Conservation (phyloP, 2,797 vertebrate genomes). For the Pagetopsis macropterus region DNA sequence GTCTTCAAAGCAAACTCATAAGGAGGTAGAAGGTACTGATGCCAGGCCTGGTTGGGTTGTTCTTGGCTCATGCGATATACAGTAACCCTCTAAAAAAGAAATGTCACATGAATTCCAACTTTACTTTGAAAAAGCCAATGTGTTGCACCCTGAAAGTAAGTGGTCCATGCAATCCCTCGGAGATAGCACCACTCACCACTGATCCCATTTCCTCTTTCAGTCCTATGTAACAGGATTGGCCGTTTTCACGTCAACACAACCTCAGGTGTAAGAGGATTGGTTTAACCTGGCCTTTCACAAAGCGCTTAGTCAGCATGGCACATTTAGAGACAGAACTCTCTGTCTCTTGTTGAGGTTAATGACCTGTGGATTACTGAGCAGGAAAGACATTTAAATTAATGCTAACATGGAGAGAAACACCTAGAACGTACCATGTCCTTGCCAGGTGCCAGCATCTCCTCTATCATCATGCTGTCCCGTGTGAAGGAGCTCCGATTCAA, state of each 20-base stretch:
- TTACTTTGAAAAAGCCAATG: conserved; percentile 9
- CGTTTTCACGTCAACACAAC: conserved; percentile 29
- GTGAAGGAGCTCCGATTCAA: conserved; percentile 96
- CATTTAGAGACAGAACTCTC: conserved; percentile 31
- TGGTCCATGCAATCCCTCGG: conserved; percentile 35
- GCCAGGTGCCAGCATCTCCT: conserved; percentile 91
- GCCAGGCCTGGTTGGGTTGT: not conserved
- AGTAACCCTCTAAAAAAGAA: not conserved
- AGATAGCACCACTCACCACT: conserved; percentile 23
- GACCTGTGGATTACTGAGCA: conserved; percentile 9
- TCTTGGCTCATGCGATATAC: not conserved
- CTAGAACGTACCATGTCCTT: conserved; percentile 90
- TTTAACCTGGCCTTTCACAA: conserved; percentile 35
- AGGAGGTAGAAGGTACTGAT: not conserved
- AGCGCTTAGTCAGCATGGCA: conserved; percentile 27
- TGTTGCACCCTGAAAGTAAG: conserved; percentile 17
- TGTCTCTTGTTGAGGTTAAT: conserved; percentile 27
- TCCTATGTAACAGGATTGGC: conserved; percentile 51
- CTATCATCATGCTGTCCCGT: conserved; percentile 97
- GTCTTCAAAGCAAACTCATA: not conserved
- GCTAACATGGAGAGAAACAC: not conserved
- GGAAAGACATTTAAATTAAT: not conserved
- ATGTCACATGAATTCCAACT: not conserved
- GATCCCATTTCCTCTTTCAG: conserved; percentile 56
- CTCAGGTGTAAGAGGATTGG: conserved; percentile 67